Conservation (phyloP, 2,888 invertebrate species). For the Acrobasis consociella region DNA sequence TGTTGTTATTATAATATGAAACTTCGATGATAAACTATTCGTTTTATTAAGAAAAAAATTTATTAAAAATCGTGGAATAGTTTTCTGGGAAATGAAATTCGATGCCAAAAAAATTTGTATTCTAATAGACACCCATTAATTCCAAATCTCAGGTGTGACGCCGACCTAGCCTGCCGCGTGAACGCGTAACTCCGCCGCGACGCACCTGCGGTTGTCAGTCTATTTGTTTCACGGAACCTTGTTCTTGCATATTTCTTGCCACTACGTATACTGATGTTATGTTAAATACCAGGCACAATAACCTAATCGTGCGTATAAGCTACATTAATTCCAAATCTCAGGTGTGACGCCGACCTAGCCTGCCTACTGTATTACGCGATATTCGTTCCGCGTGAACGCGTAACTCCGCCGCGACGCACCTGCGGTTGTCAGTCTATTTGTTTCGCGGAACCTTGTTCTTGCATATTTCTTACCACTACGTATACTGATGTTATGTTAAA, state of each 20-base stretch:
- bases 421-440: neutral
- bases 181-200: conserved; percentile 41
- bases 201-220: conserved; percentile 74
- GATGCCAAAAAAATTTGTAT: no score
- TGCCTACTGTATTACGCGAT: conserved; percentile 47
- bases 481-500: no score
- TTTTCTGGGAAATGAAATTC: no score
- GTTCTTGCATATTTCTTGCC: conserved; percentile 31
- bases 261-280: no score
- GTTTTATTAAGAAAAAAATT: no score
- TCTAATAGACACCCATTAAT: no score
- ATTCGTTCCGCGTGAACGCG: conserved; percentile 43
- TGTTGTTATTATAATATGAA: no score
- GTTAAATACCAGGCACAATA: neutral
- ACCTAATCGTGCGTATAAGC: no score
- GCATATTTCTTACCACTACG: neutral
- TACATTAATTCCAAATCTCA: no score
- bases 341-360: conserved; percentile 7
- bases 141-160: conserved; percentile 1
- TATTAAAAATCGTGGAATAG: no score
- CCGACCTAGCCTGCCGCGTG: conserved; percentile 34
- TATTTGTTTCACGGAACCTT: conserved; percentile 63
- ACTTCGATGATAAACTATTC: no score
- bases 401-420: conserved; percentile 17
- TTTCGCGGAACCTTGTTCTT: neutral